Percentiles rank a stretch among this genome's conserved stretches.
Evolutionary conservation across 2,113 vertebrate genomes (phyloP).

Genomic region (Dipodomys ordii): DNA sequence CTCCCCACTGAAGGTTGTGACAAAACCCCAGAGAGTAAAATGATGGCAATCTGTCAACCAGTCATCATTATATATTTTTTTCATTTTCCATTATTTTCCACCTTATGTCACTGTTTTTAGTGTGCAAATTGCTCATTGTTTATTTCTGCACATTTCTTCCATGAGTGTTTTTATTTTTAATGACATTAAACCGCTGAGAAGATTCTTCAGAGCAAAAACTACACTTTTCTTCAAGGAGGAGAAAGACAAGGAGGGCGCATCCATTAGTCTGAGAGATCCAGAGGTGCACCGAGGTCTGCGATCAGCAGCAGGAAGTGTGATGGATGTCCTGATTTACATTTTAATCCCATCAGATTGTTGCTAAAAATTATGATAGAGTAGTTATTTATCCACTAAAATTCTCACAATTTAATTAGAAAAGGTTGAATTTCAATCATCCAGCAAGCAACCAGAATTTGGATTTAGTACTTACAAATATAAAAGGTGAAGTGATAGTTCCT

Average conservation of each 20-base stretch:
- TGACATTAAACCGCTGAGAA: constrained; percentile 68
- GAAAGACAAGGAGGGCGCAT: constrained; percentile 58
- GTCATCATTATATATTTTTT: constrained; percentile 80
- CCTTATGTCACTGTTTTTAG: constrained; percentile 88
- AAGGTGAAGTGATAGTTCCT: not conserved
- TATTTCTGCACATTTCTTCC: constrained; percentile 76
- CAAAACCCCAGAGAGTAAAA: constrained; percentile 86
- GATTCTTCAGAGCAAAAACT: constrained; percentile 58
- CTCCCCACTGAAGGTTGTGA: constrained; percentile 84
- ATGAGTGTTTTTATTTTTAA: constrained; percentile 83
- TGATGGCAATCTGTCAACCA: constrained; percentile 86
- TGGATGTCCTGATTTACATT: constrained; percentile 82
- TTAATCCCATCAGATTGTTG: constrained; percentile 79
- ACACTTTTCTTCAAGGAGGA: constrained; percentile 39
- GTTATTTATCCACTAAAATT: constrained; percentile 81
- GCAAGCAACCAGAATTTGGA: not conserved
- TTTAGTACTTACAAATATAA: not conserved
- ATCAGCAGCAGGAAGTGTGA: constrained; percentile 70
- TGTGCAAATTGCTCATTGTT: constrained; percentile 79
- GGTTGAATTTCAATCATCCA: constrained; percentile 58
- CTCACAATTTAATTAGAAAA: constrained; percentile 80
- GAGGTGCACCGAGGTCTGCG: constrained; percentile 66
- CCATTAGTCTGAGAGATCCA: constrained; percentile 79
- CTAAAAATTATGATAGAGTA: constrained; percentile 82
- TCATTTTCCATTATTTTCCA: constrained; percentile 85